Base-by-base conservation (phyloP, 2,113 vertebrate genomes). In the Cephalopterus ornatus region DNA sequence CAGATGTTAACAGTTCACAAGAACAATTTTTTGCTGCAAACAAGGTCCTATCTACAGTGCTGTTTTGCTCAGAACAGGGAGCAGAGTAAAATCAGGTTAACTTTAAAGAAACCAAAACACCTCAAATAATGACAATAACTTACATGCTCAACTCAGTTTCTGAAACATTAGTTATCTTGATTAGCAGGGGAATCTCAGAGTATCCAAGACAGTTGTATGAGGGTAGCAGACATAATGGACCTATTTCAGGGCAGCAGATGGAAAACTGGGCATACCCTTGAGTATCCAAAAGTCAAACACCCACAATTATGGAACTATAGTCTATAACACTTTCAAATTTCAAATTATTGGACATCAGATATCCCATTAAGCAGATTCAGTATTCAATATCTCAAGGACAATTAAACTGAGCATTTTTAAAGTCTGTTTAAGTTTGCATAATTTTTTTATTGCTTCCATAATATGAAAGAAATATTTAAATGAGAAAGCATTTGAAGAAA, bases 1-100 rank as follows among this genome's bases (percentile, higher is more conserved):
- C 82, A 93, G 94, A 93, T 86, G 68, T 93, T 5, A 42, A 88
- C 77, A 86, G 92, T 91, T 96, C 88, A 92, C 62, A 88, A 78
- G 88, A 92, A 97, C 61, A 30, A 52, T 56, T 93, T 97, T 91
- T 76, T 97, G 39, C 53, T 11, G 73, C 68, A 75, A 82, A 73
- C 8, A 15, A 86, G 21, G 17, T 91, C 59, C 59, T 70, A 33
- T 32, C 55, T 6, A 0, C n/a, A 80, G 19, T 6, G 20, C 26
- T 61, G 23, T 24, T 81, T 85, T 71, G 30, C 28, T 87, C 21
- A 74, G 62, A 92, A 81, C 9, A 67, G 10, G 7, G 27, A 37
- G 30, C 7, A 73, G 4, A 88, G 13, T 22, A 56, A 68, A 89
- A 74, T 8, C 2, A 65, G 22, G n/a, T 52, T 58, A 28, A 26